A percentile compares a stretch with the other conserved stretches of the same genome.
Evolutionary conservation across 2,888 invertebrate genomes (phyloP).

Genomic region (Auanema sp.): DNA sequence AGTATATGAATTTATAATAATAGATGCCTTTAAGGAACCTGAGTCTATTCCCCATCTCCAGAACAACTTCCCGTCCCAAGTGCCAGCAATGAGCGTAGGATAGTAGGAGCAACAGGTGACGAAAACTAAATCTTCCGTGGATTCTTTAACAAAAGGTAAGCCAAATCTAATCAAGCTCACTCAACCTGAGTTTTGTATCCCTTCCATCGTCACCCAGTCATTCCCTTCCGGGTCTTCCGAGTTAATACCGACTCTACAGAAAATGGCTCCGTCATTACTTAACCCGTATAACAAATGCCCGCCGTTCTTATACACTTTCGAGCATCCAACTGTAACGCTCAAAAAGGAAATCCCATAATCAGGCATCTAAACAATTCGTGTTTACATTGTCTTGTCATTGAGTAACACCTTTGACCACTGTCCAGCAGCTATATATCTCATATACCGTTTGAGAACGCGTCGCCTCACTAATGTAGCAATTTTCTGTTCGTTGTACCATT

Average conservation of each 20-base stretch:
- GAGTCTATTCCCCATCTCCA: conserved; percentile 22
- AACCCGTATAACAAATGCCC: conserved; percentile 30
- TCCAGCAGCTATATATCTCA: conserved; percentile 33
- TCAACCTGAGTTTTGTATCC: conserved; percentile 14
- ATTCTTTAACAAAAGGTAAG: conserved; percentile 11
- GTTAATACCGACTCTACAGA: conserved; percentile 17
- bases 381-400: conserved; percentile 9
- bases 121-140: conserved; percentile 32
- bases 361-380: conserved; percentile 6
- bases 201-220: conserved; percentile 10
- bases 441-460: conserved; percentile 28
- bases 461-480: conserved; percentile 27
- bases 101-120: conserved; percentile 22
- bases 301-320: conserved; percentile 20
- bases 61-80: conserved; percentile 40
- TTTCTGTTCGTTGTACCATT: conserved; percentile 24
- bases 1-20: background rate
- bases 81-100: conserved; percentile 29
- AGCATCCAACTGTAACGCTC: conserved; percentile 26
- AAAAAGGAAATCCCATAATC: conserved; percentile 19
- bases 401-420: conserved; percentile 29
- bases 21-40: background rate
- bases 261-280: conserved; percentile 30
- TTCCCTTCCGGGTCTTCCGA: conserved; percentile 18
- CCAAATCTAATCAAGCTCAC: conserved; percentile 5